Evolutionary conservation across 2,797 vertebrate genomes (phyloP).

Genomic region (Sebastes diploproa): DNA sequence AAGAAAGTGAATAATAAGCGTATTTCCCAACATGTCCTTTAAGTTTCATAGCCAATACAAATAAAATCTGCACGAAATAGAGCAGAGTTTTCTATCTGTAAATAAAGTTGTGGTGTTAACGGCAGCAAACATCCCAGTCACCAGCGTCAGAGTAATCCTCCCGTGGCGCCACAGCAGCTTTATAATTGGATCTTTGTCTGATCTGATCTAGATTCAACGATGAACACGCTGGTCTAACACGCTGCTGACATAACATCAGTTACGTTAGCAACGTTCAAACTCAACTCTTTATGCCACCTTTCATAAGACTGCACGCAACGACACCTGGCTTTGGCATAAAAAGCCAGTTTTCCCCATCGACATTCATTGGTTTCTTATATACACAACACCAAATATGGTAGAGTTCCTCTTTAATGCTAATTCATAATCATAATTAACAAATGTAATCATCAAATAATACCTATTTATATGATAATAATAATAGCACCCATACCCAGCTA

Average conservation of each 20-base stretch:
- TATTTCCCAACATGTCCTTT: neutral
- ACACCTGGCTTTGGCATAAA: neutral
- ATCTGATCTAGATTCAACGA: constrained; percentile 39
- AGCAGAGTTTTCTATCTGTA: constrained; percentile 2
- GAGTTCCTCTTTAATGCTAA: neutral
- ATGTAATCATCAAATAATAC: constrained; percentile 31
- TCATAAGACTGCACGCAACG: neutral
- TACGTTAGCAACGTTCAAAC: neutral
- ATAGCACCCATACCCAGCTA: neutral
- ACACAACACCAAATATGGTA: neutral
- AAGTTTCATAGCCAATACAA: neutral
- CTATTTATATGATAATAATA: neutral
- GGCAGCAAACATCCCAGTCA: constrained; percentile 5
- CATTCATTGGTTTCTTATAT: neutral
- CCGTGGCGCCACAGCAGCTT: neutral
- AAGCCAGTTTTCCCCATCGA: neutral
- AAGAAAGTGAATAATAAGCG: neutral
- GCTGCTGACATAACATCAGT: neutral
- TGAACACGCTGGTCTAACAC: no score
- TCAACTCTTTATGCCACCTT: neutral
- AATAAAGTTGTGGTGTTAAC: constrained; percentile 1
- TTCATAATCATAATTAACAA: constrained; percentile 4
- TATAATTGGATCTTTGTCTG: constrained; percentile 30
- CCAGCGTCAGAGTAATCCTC: constrained; percentile 3
- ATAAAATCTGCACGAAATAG: neutral